phyloP scores from a whole-genome alignment of 1,140 invertebrate genomes.

The Penaeus indicus region DNA sequence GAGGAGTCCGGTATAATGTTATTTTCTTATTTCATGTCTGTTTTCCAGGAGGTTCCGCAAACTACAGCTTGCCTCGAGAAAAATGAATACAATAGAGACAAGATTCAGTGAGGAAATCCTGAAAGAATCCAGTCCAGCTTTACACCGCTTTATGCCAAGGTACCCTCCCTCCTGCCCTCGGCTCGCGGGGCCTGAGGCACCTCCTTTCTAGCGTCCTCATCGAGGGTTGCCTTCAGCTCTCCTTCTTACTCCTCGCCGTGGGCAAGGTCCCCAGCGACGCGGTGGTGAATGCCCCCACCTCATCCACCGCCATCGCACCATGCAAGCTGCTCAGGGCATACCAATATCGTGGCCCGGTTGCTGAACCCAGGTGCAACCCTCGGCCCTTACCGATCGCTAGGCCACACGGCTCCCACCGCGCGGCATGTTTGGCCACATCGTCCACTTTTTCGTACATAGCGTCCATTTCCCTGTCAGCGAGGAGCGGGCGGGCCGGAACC shows the following conservation, averaged over 20 bases:
- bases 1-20: no score
- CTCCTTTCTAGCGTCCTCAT: background rate
- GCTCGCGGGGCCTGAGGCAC: background rate
- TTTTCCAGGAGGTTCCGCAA: no score
- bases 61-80: no score
- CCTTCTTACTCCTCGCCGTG: background rate
- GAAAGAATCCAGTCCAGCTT: no score
- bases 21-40: no score
- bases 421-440: conserved; percentile 26
- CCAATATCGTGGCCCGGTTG: background rate
- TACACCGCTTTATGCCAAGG: no score
- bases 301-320: conserved; percentile 31
- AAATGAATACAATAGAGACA: no score
- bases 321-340: conserved; percentile 27
- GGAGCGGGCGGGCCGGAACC: conserved; percentile 1
- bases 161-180: no score
- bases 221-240: background rate
- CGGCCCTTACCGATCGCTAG: background rate
- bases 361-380: background rate
- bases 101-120: no score
- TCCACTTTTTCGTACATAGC: background rate
- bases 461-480: background rate
- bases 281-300: background rate
- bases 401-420: conserved; percentile 1
- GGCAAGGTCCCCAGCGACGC: background rate